Percentiles rank a stretch among this genome's conserved stretches.
Evolutionary conservation across 1,140 invertebrate genomes (phyloP).

Genomic region (Eupeodes corollae): DNA sequence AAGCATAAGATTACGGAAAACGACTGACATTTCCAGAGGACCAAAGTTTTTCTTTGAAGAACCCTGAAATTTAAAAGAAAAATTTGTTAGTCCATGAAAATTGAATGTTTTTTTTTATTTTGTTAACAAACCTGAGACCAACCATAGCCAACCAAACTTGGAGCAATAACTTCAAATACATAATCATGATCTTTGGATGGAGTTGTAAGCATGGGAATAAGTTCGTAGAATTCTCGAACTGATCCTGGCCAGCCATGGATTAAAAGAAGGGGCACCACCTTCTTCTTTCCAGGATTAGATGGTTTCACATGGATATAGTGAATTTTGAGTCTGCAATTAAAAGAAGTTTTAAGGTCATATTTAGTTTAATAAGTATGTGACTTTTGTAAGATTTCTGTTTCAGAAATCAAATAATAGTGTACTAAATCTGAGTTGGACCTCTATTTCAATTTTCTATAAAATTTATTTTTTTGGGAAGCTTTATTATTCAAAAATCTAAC

Average conservation of each 20-base stretch:
- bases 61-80: conserved; percentile 25
- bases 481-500: too few relatives aligned
- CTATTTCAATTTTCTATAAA: too few relatives aligned
- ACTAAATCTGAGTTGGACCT: too few relatives aligned
- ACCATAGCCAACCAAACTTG: conserved; percentile 75
- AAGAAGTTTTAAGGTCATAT: neutral
- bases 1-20: conserved; percentile 75
- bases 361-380: neutral
- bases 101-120: too few relatives aligned
- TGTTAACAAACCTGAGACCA: conserved; percentile 54
- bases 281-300: conserved; percentile 33
- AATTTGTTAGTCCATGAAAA: neutral
- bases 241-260: conserved; percentile 88
- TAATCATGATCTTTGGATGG: conserved; percentile 46
- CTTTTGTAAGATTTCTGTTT: neutral
- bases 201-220: conserved; percentile 57
- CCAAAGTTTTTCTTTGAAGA: conserved; percentile 51
- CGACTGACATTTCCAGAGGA: conserved; percentile 49
- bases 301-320: conserved; percentile 58
- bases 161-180: conserved; percentile 67
- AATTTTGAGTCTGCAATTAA: conserved; percentile 49
- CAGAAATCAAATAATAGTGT: neutral
- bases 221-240: conserved; percentile 72
- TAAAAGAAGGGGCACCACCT: conserved; percentile 59
- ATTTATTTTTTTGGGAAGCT: too few relatives aligned